Conservation (phyloP, 1,140 invertebrate species). For the Babylonia areolata region DNA sequence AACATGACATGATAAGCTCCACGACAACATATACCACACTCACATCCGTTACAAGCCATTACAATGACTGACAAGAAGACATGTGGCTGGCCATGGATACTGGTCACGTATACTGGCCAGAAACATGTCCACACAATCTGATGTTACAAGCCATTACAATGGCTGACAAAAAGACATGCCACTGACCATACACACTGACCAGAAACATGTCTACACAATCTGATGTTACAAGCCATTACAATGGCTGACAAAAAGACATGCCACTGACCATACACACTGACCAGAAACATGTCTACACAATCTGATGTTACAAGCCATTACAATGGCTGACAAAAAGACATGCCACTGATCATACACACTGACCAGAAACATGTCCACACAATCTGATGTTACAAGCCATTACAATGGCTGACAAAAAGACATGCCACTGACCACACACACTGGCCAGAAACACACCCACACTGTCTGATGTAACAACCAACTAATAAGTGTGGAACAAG, state of each 20-base stretch:
- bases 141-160: slow-evolving; percentile 12
- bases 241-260: not conserved
- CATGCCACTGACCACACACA: not conserved
- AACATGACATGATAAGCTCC: not conserved
- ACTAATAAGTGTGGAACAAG: not conserved
- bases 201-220: no score
- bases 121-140: not conserved
- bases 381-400: slow-evolving; percentile 25
- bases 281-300: no score
- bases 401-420: not conserved
- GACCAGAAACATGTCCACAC: no score
- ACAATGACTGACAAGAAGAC: not conserved
- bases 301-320: not conserved
- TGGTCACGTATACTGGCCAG: no score
- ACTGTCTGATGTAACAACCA: not conserved
- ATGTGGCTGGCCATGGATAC: not conserved
- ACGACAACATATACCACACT: not conserved
- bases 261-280: not conserved
- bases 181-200: not conserved
- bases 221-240: slow-evolving; percentile 5
- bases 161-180: not conserved
- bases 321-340: not conserved
- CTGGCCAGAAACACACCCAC: no score
- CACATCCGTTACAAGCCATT: not conserved
- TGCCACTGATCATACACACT: no score